A percentile compares a stretch with the other conserved stretches of the same genome.
phyloP scores from a whole-genome alignment of 2,797 vertebrate genomes.

The Poeciliopsis paucimaculata region DNA sequence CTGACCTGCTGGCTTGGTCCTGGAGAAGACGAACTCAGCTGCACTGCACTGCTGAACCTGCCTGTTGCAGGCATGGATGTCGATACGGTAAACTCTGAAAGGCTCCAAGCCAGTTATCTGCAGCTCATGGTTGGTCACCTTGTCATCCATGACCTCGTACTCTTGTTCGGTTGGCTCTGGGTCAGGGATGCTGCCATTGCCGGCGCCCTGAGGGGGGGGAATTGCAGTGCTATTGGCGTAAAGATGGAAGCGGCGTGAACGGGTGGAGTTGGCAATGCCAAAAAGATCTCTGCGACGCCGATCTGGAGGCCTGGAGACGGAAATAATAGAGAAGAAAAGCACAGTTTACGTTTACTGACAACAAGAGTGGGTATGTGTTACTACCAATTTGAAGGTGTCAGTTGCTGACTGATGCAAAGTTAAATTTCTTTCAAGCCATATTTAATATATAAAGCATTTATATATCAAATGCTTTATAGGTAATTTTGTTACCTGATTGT shows the following conservation, averaged over 20 bases:
- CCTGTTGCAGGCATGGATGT: conserved; percentile 95
- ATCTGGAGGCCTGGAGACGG: conserved; percentile 77
- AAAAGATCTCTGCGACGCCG: conserved; percentile 89
- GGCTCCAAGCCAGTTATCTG: conserved; percentile 90
- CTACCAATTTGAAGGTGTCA: background rate
- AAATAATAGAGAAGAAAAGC: background rate
- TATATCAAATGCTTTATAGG: no score
- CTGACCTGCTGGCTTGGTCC: conserved; percentile 94
- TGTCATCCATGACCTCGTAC: conserved; percentile 86
- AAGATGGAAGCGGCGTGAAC: conserved; percentile 53
- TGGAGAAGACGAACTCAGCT: conserved; percentile 93
- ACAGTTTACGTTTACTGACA: background rate
- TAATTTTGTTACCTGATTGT: no score
- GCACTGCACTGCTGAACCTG: conserved; percentile 93
- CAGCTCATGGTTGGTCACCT: conserved; percentile 87
- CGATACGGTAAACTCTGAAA: conserved; percentile 95
- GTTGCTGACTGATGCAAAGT: background rate
- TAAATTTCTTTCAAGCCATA: no score
- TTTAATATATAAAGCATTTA: no score
- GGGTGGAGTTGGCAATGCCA: conserved; percentile 84
- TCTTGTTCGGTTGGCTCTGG: conserved; percentile 79
- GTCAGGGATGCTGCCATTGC: conserved; percentile 78
- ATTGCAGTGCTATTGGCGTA: conserved; percentile 76
- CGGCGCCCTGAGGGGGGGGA: conserved; percentile 41
- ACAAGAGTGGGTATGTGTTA: background rate